Evolutionary conservation across 2,888 invertebrate genomes (phyloP), one percentile per base, ranked within the genome.

Genomic region (Petrolisthes cinctipes): DNA sequence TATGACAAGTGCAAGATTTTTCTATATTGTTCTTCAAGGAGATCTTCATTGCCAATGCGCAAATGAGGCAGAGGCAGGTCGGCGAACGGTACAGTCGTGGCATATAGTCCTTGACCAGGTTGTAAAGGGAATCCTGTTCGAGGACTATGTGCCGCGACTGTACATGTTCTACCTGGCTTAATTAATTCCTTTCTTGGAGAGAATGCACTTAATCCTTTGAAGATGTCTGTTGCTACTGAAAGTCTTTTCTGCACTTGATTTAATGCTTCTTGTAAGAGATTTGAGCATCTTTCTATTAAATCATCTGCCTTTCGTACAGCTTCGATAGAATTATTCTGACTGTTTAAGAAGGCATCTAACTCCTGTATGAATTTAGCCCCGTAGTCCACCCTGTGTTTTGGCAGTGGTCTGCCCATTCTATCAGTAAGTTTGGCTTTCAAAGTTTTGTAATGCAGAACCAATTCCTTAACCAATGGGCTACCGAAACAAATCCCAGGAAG

Each of bases 191-290:
- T n/a, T n/a, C n/a, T n/a, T 51, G 82, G 82, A 53, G 11, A 61
- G 23, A 82, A 71, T 51, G 82, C 71, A 11, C 61, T 17, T 7
- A 82, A 56, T 7, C 17, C 61, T 61, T 82, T 82, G 23, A 71
- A 82, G 9, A 37, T 82, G 17, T 54, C 61, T 71, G n/a, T 57
- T 37, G 68, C 53, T 57, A 54, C 61, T 23, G 82, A 71, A 71
- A 82, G 82, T 20, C 82, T 57, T 71, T 37, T 82, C 37, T 82
- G 71, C 53, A 82, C n/a, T 61, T 82, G 82, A 37, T 54, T 68
- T 71, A 82, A 61, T 51, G 82, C 82, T 68, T 82, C 82, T 7
- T 17, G 68, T 57, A 82, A 23, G 23, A 82, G 61, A 71, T 11
- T n/a, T 20, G 61, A 61, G 23, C 82, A 82, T 54, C 51, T 37